Evolutionary conservation across 2,888 invertebrate genomes (phyloP).

Genomic region (Perdita meconis): DNA sequence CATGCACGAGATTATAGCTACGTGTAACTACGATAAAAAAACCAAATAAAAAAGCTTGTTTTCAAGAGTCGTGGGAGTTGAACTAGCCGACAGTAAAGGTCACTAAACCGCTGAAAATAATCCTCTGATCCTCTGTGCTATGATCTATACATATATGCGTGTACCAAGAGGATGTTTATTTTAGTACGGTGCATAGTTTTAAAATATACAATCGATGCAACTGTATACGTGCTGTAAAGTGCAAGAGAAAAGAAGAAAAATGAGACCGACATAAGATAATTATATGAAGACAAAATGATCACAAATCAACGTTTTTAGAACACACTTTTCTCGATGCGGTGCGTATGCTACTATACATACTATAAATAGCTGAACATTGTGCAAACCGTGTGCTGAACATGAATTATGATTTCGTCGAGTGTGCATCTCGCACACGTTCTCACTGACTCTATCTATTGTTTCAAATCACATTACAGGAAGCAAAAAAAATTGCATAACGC

Average conservation of each 20-base stretch:
- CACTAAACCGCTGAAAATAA: not conserved
- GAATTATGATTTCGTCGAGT: too few species aligned
- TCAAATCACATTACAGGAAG: slow-evolving; percentile 23
- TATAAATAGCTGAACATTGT: slow-evolving; percentile 1
- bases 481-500: slow-evolving; percentile 51
- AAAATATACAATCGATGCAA: not conserved
- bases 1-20: slow-evolving; percentile 48
- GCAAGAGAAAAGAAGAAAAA: not conserved
- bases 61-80: slow-evolving; percentile 3
- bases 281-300: not conserved
- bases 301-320: not conserved
- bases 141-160: not conserved
- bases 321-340: slow-evolving; percentile 7
- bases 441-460: not conserved
- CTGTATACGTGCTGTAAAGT: not conserved
- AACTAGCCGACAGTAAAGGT: not conserved
- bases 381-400: too few species aligned
- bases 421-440: not conserved
- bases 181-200: not conserved
- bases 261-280: not conserved
- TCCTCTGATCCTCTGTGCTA: not conserved
- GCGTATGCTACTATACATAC: not conserved
- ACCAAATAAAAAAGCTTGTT: slow-evolving; percentile 19
- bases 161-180: not conserved
- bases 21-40: slow-evolving; percentile 20